These are phyloP conservation scores for Antennarius striatus DNA, from an alignment of 2,113 vertebrate species.

Conservation along the genomic window DNA sequence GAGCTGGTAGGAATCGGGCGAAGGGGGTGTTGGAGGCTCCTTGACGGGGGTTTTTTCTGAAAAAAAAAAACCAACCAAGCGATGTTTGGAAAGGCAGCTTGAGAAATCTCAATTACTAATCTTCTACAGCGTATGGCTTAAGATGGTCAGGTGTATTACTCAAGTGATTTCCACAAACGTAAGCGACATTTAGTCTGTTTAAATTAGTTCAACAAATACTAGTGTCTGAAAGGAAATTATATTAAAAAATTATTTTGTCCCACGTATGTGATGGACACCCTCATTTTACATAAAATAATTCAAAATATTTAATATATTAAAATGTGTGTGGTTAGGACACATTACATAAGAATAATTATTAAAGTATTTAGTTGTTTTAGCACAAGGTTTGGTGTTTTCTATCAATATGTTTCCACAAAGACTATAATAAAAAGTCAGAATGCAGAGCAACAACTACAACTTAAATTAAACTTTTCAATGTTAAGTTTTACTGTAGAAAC, in stretches of 20 bases:
- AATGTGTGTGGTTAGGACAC: background rate
- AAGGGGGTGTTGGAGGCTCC: constrained; percentile 79
- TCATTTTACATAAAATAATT: too few species aligned
- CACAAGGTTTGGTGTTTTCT: too few species aligned
- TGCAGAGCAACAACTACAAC: too few species aligned
- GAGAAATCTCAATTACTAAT: constrained; percentile 49
- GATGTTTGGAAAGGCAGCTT: constrained; percentile 43
- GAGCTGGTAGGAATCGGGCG: constrained; percentile 68
- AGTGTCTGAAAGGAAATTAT: too few species aligned
- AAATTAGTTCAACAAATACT: background rate
- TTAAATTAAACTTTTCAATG: too few species aligned
- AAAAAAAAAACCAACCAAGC: constrained; percentile 7
- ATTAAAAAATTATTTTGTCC: too few species aligned
- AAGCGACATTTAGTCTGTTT: too few species aligned
- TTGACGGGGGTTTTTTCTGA: constrained; percentile 67
- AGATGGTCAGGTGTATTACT: constrained; percentile 27
- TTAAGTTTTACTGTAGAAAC: too few species aligned
- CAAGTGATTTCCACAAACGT: constrained; percentile 12
- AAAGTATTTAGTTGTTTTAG: too few species aligned
- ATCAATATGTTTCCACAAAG: too few species aligned
- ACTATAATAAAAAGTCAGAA: too few species aligned
- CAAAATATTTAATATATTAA: background rate
- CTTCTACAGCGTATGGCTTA: constrained; percentile 17
- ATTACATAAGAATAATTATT: background rate
- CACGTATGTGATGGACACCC: too few species aligned